phyloP scores from a whole-genome alignment of 2,888 invertebrate species.

The Parnassius mnemosyne region DNA sequence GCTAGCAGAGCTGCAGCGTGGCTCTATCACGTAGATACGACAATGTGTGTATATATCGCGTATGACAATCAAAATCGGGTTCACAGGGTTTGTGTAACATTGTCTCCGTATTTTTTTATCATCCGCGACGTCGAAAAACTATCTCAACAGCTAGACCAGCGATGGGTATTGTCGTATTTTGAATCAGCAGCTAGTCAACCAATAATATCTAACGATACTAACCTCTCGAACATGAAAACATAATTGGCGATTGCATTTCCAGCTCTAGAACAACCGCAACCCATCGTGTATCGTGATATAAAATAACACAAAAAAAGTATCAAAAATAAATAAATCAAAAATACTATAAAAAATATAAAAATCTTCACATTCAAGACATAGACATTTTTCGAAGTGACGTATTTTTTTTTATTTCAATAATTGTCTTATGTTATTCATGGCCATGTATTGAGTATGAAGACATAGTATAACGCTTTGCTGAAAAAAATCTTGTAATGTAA shows the following conservation, averaged over 20 bases:
- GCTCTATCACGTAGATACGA: too few species aligned
- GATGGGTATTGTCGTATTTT: background rate
- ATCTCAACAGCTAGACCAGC: background rate
- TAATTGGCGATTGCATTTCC: slow-evolving; percentile 16
- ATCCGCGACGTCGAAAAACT: background rate
- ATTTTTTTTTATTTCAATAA: too few species aligned
- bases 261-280: slow-evolving; percentile 19
- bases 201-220: background rate
- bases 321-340: slow-evolving; percentile 1
- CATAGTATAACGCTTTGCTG: too few species aligned
- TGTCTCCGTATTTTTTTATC: background rate
- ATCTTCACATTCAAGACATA: background rate
- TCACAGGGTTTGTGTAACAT: background rate
- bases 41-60: too few species aligned
- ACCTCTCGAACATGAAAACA: slow-evolving; percentile 22
- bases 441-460: too few species aligned
- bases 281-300: slow-evolving; percentile 4
- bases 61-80: too few species aligned
- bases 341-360: background rate
- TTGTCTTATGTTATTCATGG: too few species aligned
- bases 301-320: background rate
- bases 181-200: background rate
- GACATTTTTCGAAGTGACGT: too few species aligned
- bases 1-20: too few species aligned
- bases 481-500: too few species aligned